phyloP scores from a whole-genome alignment of 2,113 vertebrate genomes.

The Antechinus stuartii region DNA sequence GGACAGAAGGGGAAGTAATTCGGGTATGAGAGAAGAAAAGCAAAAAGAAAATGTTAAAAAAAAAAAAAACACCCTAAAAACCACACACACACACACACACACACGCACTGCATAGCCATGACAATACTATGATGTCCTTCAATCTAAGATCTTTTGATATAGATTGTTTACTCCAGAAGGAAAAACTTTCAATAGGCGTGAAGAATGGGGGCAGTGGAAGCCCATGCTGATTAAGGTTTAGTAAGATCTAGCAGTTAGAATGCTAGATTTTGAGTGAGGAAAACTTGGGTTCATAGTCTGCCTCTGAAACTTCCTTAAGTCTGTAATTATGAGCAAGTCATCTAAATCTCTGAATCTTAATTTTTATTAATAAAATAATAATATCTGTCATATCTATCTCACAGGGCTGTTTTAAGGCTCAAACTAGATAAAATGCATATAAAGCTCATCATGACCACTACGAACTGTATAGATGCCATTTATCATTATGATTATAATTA shows the following conservation, averaged over 20 bases:
- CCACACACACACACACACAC: neutral
- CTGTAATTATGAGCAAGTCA: neutral
- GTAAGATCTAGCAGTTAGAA: neutral
- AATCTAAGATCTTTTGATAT: neutral
- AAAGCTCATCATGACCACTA: neutral
- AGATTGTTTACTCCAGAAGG: neutral
- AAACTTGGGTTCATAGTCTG: neutral
- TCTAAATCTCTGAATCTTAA: neutral
- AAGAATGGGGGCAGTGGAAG: no score
- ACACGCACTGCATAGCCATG: neutral
- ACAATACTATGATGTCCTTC: neutral
- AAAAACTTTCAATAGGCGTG: neutral
- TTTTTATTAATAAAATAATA: neutral
- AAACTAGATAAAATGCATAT: neutral
- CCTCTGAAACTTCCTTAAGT: neutral
- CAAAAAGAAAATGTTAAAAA: neutral
- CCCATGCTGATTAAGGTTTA: neutral
- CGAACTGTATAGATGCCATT: neutral
- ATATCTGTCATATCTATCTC: neutral
- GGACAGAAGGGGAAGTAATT: conserved; percentile 51
- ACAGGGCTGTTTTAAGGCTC: neutral
- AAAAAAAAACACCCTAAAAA: neutral
- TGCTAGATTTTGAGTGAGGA: neutral
- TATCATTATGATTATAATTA: neutral
- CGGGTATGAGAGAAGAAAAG: neutral